Conservation (phyloP, 2,888 invertebrate genomes). For the Herminia tarsipennalis region DNA sequence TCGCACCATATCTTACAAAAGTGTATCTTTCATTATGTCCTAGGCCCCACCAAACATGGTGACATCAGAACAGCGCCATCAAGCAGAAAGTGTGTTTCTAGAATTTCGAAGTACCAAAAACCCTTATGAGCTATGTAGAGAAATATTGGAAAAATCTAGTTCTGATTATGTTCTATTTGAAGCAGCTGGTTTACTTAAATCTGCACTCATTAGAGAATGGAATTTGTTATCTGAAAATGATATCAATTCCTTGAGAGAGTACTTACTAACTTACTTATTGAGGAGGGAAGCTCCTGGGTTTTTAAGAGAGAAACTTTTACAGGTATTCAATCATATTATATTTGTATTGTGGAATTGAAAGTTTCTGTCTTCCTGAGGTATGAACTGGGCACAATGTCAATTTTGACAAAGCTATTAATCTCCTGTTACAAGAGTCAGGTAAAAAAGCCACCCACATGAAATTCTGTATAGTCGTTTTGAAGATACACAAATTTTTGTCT, state of each 20-base stretch:
- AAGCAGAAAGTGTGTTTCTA: constrained; percentile 93
- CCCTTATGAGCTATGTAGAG: constrained; percentile 92
- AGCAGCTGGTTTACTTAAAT: constrained; percentile 92
- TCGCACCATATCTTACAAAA: too few species aligned
- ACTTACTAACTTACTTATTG: constrained; percentile 91
- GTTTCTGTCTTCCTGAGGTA: too few species aligned
- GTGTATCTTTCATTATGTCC: not conserved
- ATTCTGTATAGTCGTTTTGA: too few species aligned
- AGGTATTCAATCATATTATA: constrained; percentile 78
- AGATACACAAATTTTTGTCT: too few species aligned
- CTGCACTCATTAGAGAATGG: constrained; percentile 95
- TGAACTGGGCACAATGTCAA: too few species aligned
- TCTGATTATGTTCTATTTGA: constrained; percentile 95
- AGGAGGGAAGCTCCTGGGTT: constrained; percentile 90
- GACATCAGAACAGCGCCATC: constrained; percentile 90
- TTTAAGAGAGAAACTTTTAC: constrained; percentile 90
- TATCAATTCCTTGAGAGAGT: constrained; percentile 90
- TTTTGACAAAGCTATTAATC: too few species aligned
- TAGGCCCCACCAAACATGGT: constrained; percentile 93
- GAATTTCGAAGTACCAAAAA: constrained; percentile 93
- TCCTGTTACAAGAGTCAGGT: too few species aligned
- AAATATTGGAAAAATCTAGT: constrained; percentile 90
- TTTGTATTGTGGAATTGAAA: too few species aligned
- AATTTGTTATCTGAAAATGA: constrained; percentile 88
- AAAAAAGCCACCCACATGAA: too few species aligned